These are phyloP conservation scores for Tetranychus urticae DNA, from an alignment of 1,140 invertebrate genomes.

Conservation along the genomic window DNA sequence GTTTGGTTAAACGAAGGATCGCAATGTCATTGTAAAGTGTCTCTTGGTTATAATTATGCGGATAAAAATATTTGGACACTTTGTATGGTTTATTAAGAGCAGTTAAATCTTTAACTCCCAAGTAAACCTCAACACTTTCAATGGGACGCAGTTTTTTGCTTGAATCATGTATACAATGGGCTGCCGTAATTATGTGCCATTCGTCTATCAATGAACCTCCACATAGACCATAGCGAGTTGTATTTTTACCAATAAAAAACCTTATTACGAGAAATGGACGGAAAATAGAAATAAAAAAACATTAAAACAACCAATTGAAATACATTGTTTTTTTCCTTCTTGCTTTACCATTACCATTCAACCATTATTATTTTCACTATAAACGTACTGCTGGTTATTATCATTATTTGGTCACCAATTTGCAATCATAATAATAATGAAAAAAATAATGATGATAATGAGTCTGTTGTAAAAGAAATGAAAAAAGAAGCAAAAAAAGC, in stretches of 20 bases:
- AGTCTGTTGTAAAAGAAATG: too few species aligned
- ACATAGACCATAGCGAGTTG: constrained; percentile 11
- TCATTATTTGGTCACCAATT: too few species aligned
- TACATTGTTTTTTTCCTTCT: too few species aligned
- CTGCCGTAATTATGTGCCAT: constrained; percentile 20
- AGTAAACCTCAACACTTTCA: not conserved
- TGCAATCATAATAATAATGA: too few species aligned
- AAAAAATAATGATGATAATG: too few species aligned
- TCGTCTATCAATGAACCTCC: constrained; percentile 19
- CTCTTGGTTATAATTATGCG: not conserved
- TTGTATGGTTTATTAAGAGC: not conserved
- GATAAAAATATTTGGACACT: not conserved
- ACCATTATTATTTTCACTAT: too few species aligned
- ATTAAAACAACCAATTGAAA: too few species aligned
- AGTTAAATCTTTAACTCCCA: not conserved
- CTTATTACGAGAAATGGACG: not conserved
- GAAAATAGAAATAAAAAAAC: too few species aligned
- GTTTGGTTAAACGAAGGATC: not conserved
- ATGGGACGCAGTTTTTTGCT: not conserved
- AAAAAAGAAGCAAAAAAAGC: too few species aligned
- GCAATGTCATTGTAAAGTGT: not conserved
- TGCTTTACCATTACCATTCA: too few species aligned
- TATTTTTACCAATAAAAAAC: not conserved
- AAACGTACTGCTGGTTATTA: too few species aligned
- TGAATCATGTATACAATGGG: constrained; percentile 16